A percentile compares a stretch with the other conserved stretches of the same genome.
These are phyloP conservation scores for Ichneumoninae sp. DNA, from an alignment of 2,888 invertebrate species.

Conservation along the genomic window DNA sequence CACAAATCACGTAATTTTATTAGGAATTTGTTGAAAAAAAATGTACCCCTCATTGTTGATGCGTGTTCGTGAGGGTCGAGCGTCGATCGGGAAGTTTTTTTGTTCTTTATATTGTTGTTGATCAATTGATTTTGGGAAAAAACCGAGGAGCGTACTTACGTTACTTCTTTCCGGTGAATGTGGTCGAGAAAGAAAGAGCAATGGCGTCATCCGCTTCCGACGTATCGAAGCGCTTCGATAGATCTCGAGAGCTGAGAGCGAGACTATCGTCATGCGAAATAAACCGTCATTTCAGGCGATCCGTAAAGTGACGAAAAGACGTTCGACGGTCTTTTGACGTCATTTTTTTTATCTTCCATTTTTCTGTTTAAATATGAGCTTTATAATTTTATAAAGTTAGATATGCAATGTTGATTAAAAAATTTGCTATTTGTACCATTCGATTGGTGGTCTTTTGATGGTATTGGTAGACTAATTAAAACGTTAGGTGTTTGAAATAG, in stretches of 20 bases:
- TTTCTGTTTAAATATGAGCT: too few species aligned
- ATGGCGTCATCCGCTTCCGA: slow-evolving; percentile 52
- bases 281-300: too few species aligned
- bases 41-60: not conserved
- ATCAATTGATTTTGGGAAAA: not conserved
- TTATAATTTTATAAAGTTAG: too few species aligned
- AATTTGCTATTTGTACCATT: too few species aligned
- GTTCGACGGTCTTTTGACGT: too few species aligned
- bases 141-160: slow-evolving; percentile 71
- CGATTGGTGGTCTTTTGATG: too few species aligned
- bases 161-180: slow-evolving; percentile 73
- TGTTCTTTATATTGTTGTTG: not conserved
- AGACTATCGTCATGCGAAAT: too few species aligned
- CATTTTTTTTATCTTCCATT: too few species aligned
- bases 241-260: slow-evolving; percentile 28
- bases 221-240: slow-evolving; percentile 42
- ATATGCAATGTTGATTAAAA: too few species aligned
- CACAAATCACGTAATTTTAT: not conserved
- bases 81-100: not conserved
- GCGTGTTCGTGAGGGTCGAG: slow-evolving; percentile 3
- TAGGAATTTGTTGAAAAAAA: slow-evolving; percentile 12
- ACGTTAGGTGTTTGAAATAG: too few species aligned
- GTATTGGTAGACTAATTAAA: too few species aligned
- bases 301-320: too few species aligned
- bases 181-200: slow-evolving; percentile 75